These are phyloP conservation scores for Eudemis profundana DNA, from an alignment of 2,888 invertebrate species.

Conservation along the genomic window DNA sequence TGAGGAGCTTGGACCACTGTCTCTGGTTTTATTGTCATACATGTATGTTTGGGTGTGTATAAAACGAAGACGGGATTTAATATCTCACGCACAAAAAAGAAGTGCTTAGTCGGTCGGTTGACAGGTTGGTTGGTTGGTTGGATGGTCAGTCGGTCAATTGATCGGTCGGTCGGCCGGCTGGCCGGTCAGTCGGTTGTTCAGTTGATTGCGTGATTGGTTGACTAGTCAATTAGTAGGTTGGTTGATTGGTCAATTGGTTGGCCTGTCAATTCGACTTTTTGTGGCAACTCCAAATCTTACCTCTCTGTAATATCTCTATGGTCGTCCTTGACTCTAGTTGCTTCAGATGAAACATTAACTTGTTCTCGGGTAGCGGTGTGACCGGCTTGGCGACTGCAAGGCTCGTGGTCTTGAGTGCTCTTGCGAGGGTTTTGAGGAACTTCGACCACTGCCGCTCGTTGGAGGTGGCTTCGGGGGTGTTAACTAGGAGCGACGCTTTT, in stretches of 20 bases:
- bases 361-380: conserved; percentile 59
- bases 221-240: too few relatives aligned
- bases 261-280: background rate
- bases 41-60: too few relatives aligned
- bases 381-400: conserved; percentile 66
- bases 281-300: conserved; percentile 51
- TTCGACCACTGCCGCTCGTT: conserved; percentile 83
- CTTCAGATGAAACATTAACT: conserved; percentile 65
- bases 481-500: conserved; percentile 64
- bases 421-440: conserved; percentile 81
- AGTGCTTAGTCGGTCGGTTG: too few relatives aligned
- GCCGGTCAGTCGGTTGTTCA: too few relatives aligned
- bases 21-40: too few relatives aligned
- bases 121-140: too few relatives aligned
- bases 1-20: conserved; percentile 84
- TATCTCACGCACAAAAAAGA: too few relatives aligned
- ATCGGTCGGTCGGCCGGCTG: too few relatives aligned
- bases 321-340: conserved; percentile 72
- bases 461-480: conserved; percentile 74
- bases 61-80: too few relatives aligned
- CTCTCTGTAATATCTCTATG: conserved; percentile 75
- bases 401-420: conserved; percentile 72
- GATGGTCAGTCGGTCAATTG: too few relatives aligned
- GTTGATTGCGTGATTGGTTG: too few relatives aligned
- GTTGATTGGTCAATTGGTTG: too few relatives aligned